These are phyloP conservation scores for Agapornis roseicollis DNA, from an alignment of 2,113 vertebrate genomes.

Conservation along the genomic window DNA sequence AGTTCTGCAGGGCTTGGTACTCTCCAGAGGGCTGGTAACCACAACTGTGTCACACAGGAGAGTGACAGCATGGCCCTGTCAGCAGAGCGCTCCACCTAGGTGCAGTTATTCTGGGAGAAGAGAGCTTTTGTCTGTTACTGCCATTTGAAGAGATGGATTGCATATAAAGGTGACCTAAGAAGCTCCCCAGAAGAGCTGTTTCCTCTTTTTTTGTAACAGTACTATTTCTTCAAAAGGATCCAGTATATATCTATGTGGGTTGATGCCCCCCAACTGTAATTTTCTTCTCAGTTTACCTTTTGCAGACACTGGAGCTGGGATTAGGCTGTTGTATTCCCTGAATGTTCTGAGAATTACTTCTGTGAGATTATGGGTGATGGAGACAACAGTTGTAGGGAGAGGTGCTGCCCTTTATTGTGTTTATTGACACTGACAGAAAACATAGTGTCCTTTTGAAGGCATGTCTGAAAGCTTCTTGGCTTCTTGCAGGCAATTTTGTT, in stretches of 20 bases:
- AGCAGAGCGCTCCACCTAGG: neutral
- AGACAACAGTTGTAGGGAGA: neutral
- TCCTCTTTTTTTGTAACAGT: neutral
- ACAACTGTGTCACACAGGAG: neutral
- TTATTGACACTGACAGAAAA: neutral
- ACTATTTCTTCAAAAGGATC: neutral
- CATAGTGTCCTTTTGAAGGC: neutral
- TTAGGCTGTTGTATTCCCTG: neutral
- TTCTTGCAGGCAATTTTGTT: neutral
- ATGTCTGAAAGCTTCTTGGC: neutral
- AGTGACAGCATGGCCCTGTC: fast-evolving
- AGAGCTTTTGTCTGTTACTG: neutral
- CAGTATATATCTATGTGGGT: fast-evolving
- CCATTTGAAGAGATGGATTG: neutral
- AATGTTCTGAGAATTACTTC: neutral
- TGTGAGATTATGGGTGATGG: neutral
- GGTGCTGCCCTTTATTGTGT: neutral
- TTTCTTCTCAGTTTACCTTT: neutral
- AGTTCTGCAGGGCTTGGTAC: neutral
- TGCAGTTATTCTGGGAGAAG: neutral
- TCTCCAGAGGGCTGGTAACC: neutral
- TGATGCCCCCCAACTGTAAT: neutral
- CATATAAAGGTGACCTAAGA: neutral
- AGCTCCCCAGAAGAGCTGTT: neutral
- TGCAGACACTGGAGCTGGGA: neutral